Evolutionary conservation across 1,140 invertebrate species (phyloP), one percentile per base, ranked within the genome.

Genomic region (Camponotus vicinus): DNA sequence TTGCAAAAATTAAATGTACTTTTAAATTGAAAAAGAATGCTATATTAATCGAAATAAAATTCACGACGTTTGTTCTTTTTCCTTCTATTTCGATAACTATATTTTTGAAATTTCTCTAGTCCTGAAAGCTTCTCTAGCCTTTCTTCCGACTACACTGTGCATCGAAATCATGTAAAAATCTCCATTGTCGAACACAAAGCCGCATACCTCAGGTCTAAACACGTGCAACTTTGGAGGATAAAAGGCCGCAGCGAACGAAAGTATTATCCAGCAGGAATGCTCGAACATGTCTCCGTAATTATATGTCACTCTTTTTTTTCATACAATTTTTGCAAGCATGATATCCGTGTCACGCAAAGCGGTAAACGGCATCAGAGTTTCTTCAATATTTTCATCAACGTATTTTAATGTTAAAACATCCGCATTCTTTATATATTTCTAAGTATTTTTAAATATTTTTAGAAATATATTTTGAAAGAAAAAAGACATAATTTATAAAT

Each of bases 181-280:
- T 37, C 6, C 42, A 18, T 32, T 27, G 21, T 34, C 78, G 34
- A 69, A 18, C 13, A 37, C 45, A 21, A 70, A 80, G 66, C 59
- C 40, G 64, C 63, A 34, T 80, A 34, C 66, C 21, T 15, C 78
- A 42, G 34, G n/a, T 80, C 64, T 13, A 15, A 70, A 57, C 55
- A 70, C 15, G 45, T 18, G 34, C n/a, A 57, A 80, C 66, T 52
- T 18, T 6, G 9, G 7, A 27, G 15, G 37, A 42, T 70, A 70
- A 80, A 70, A 80, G 78, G 37, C 52, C 64, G 13, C 49, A 59
- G 37, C 77, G 9, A 80, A 80, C 78, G 78, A 80, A 80, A 80
- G 78, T 80, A 80, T 3, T 57, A 5, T 9, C 34, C 34, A 15
- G 21, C n/a, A 40, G 64, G 45, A 55, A 42, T 40, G 45, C 42